Conservation (phyloP, 1,140 invertebrate species). For the Drosophila arizonae region DNA sequence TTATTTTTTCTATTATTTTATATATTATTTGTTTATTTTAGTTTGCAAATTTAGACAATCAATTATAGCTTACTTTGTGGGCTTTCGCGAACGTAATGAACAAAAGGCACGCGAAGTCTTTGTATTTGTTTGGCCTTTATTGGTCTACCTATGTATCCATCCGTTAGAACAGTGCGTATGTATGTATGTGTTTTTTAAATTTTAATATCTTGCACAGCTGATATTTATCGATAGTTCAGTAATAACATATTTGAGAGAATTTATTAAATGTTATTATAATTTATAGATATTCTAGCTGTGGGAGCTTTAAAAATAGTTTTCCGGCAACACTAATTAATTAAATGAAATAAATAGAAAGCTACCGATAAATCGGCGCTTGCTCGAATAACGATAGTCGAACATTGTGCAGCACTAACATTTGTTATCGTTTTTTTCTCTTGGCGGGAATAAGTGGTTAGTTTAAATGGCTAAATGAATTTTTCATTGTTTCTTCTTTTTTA, state of each 20-base stretch:
- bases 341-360: neutral
- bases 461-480: neutral
- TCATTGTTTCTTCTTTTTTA: conserved; percentile 4
- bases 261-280: neutral
- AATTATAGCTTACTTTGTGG: conserved; percentile 57
- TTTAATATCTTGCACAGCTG: conserved; percentile 32
- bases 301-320: neutral
- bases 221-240: conserved; percentile 25
- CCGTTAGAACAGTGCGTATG: conserved; percentile 28
- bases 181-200: conserved; percentile 25
- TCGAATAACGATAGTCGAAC: neutral
- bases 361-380: neutral
- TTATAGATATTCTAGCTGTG: neutral
- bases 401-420: conserved; percentile 14
- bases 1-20: neutral
- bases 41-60: conserved; percentile 7
- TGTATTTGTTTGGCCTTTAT: conserved; percentile 64
- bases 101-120: conserved; percentile 27
- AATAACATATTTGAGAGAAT: no score
- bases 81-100: conserved; percentile 29
- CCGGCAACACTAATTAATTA: neutral
- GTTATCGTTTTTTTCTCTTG: neutral
- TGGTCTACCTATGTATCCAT: conserved; percentile 50
- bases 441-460: neutral
- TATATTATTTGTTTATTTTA: neutral